Evolutionary conservation across 2,113 vertebrate species (phyloP).

Genomic region (Lampris incognitus): DNA sequence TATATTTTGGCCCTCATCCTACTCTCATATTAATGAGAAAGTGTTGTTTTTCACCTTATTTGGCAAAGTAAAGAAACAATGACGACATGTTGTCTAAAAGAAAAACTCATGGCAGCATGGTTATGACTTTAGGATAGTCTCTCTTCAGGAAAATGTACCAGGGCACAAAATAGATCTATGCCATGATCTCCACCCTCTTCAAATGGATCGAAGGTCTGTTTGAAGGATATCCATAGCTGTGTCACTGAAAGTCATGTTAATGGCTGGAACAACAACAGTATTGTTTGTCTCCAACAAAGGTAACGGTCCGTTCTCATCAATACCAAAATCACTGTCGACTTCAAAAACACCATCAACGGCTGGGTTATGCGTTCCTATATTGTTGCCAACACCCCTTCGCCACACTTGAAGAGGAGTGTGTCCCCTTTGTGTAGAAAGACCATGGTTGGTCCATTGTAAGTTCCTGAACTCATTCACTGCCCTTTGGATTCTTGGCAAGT

Average conservation of each 20-base stretch:
- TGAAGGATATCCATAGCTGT: neutral
- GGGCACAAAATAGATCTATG: neutral
- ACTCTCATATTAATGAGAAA: no score
- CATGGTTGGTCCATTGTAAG: neutral
- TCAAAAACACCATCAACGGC: neutral
- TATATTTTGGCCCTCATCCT: no score
- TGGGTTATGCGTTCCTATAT: neutral
- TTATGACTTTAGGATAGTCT: no score
- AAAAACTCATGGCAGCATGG: no score
- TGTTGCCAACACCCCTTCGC: no score
- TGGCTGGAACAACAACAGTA: neutral
- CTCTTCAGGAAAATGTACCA: no score
- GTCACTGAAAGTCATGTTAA: neutral
- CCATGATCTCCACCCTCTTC: neutral
- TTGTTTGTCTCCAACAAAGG: neutral
- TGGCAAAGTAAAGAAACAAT: no score
- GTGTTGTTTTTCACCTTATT: no score
- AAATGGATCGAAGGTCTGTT: neutral
- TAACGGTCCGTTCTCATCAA: neutral
- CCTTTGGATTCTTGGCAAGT: neutral
- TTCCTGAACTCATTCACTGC: neutral
- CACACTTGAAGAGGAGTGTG: no score
- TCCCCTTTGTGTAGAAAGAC: no score
- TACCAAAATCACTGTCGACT: neutral
- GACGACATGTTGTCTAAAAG: no score